These are phyloP conservation scores for Chironomus riparius DNA, from an alignment of 2,888 invertebrate genomes.

Conservation along the genomic window DNA sequence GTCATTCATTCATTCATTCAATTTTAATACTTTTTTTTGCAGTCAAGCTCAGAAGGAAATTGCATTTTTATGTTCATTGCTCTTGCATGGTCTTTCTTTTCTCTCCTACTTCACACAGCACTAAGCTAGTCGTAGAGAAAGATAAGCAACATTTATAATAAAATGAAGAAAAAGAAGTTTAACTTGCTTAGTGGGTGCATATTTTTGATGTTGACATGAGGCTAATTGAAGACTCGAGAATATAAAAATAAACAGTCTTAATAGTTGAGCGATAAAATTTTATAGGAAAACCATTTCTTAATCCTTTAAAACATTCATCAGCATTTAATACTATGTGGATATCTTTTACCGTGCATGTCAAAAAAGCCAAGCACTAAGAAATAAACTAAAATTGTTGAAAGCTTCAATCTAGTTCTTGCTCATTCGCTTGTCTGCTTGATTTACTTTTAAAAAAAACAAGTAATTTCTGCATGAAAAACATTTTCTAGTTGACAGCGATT, in stretches of 20 bases:
- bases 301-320: not conserved
- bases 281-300: not conserved
- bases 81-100: no score
- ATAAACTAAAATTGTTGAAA: not conserved
- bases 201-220: not conserved
- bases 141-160: not conserved
- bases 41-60: not conserved
- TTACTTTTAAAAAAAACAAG: not conserved
- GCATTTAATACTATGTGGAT: not conserved
- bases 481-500: not conserved
- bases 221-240: not conserved
- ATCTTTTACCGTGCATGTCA: not conserved
- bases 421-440: not conserved
- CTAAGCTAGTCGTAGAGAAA: no score
- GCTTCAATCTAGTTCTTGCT: not conserved
- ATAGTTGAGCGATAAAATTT: no score
- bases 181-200: not conserved
- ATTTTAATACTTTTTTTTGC: not conserved
- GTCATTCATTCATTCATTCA: not conserved
- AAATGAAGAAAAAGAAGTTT: not conserved
- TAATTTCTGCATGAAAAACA: not conserved
- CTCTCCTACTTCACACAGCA: no score
- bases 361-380: not conserved
- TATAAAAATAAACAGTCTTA: not conserved
- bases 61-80: not conserved